Percentiles rank a stretch among this genome's conserved stretches.
These are phyloP conservation scores for Hydrolagus colliei DNA, from an alignment of 2,797 vertebrate species.

Conservation along the genomic window DNA sequence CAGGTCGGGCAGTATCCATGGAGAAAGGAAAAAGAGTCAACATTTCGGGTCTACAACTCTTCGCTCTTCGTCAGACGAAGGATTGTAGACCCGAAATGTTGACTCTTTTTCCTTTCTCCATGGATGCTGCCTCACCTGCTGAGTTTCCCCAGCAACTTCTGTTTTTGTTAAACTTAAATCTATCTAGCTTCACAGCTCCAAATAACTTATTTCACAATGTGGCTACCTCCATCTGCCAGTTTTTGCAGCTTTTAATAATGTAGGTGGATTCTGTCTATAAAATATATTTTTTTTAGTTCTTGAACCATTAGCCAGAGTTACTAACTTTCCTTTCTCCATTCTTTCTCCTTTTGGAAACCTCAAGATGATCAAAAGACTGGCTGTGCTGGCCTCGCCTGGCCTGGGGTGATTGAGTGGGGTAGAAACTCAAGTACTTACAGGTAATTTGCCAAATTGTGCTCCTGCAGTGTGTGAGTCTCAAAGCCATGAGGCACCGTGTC, in stretches of 20 bases:
- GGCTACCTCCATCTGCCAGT: conserved; percentile 14
- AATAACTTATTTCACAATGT: neutral
- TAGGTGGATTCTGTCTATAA: neutral
- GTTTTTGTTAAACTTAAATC: neutral
- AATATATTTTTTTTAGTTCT: neutral
- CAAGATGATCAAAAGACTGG: neutral
- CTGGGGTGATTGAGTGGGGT: neutral
- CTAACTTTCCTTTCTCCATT: conserved; percentile 22
- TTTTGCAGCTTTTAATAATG: neutral
- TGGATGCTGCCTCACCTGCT: too few species aligned
- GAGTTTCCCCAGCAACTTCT: too few species aligned
- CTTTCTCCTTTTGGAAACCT: neutral
- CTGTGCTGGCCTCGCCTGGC: neutral
- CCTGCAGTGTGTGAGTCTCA: conserved; percentile 91
- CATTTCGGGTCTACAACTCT: too few species aligned
- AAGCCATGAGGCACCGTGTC: conserved; percentile 94
- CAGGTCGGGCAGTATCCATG: too few species aligned
- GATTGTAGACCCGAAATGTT: too few species aligned
- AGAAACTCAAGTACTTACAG: conserved; percentile 66
- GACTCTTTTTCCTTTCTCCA: too few species aligned
- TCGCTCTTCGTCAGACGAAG: too few species aligned
- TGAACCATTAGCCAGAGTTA: neutral
- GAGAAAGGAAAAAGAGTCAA: too few species aligned
- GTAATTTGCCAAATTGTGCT: conserved; percentile 96
- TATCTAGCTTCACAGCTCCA: neutral